Conservation (phyloP, 2,888 invertebrate genomes). For the Agapetus fuscipes region DNA sequence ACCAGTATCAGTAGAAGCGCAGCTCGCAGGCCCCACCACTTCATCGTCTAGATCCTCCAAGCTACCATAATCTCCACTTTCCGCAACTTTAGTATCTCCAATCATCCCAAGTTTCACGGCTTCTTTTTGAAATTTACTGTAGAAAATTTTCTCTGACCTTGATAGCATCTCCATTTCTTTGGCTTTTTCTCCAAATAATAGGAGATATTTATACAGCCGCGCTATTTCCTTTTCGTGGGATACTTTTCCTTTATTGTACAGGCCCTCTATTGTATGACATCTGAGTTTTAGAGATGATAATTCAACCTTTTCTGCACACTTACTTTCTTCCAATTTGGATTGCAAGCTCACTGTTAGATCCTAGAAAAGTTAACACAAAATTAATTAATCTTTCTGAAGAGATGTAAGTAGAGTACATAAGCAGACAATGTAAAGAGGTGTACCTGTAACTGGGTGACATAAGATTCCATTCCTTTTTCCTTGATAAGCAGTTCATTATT, state of each 20-base stretch:
- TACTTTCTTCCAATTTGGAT: slow-evolving; percentile 25
- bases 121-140: slow-evolving; percentile 3
- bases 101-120: background rate
- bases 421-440: background rate
- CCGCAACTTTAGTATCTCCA: background rate
- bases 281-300: slow-evolving; percentile 24
- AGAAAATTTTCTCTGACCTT: background rate
- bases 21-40: slow-evolving; percentile 21
- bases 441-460: background rate
- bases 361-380: slow-evolving; percentile 21
- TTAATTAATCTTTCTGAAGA: too few relatives aligned
- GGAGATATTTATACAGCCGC: slow-evolving; percentile 5
- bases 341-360: slow-evolving; percentile 28
- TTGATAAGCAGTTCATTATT: background rate
- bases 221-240: slow-evolving; percentile 5
- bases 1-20: slow-evolving; percentile 34
- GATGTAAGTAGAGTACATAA: too few relatives aligned
- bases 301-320: slow-evolving; percentile 26
- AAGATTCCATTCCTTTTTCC: slow-evolving; percentile 2
- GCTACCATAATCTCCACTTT: background rate
- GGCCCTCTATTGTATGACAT: slow-evolving; percentile 14
- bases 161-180: background rate
- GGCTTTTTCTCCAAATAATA: slow-evolving; percentile 12
- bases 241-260: background rate
- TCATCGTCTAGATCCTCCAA: slow-evolving; percentile 10